Evolutionary conservation across 2,113 vertebrate genomes (phyloP).

Genomic region (Notothenia rossii): DNA sequence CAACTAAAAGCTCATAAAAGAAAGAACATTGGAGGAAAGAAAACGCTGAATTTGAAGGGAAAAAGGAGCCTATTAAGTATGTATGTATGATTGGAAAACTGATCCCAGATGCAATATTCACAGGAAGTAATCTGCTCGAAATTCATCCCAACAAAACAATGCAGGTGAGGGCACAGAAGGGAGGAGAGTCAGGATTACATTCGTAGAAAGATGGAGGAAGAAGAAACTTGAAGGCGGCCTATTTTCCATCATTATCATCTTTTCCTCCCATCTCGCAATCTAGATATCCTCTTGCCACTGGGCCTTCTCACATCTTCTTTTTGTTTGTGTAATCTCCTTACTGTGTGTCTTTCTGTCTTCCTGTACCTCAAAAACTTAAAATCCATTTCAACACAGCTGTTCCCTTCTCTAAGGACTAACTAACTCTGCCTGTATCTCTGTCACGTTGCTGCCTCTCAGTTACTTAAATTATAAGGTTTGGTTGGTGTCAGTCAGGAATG

Average conservation of each 20-base stretch:
- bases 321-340: constrained; percentile 40
- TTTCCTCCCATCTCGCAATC: constrained; percentile 48
- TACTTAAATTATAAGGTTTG: constrained; percentile 52
- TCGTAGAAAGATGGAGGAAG: constrained; percentile 76
- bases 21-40: too few species aligned
- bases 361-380: constrained; percentile 28
- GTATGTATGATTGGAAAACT: too few species aligned
- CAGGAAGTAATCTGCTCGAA: too few species aligned
- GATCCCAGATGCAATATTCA: too few species aligned
- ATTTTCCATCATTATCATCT: constrained; percentile 75
- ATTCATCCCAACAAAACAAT: background rate
- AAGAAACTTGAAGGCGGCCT: constrained; percentile 56
- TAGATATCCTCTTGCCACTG: constrained; percentile 49
- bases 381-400: constrained; percentile 23
- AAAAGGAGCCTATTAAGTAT: too few species aligned
- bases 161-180: constrained; percentile 7
- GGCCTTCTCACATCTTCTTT: constrained; percentile 13
- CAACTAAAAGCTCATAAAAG: too few species aligned
- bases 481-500: constrained; percentile 53
- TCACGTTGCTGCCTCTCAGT: constrained; percentile 24
- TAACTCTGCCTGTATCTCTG: constrained; percentile 16
- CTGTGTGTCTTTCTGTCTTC: constrained; percentile 35
- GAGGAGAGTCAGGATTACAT: constrained; percentile 54
- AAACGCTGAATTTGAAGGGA: too few species aligned
- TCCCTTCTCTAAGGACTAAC: background rate